Percentiles rank a stretch among this genome's conserved stretches.
These are phyloP conservation scores for Psilopsiagon aurifrons DNA, from an alignment of 2,113 vertebrate species.

Conservation along the genomic window DNA sequence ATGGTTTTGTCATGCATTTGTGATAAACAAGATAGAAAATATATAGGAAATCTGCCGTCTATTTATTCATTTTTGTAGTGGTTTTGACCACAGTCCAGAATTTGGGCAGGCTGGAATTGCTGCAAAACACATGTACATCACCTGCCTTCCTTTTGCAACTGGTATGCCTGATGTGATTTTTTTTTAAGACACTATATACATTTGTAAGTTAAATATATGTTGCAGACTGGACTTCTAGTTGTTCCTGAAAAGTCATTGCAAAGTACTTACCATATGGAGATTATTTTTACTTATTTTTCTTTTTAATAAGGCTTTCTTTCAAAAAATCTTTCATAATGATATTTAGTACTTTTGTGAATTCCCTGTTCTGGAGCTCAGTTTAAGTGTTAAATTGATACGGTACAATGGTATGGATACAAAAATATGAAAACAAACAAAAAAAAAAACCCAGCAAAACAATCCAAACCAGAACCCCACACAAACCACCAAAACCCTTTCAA, in stretches of 20 bases:
- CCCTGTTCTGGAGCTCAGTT: not conserved
- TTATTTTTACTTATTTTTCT: not conserved
- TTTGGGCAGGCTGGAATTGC: not conserved
- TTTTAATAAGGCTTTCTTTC: not conserved
- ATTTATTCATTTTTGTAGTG: not conserved
- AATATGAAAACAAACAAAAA: not conserved
- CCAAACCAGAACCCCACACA: not conserved
- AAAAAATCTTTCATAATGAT: not conserved
- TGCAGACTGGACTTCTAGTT: not conserved
- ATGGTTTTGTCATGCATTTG: not conserved
- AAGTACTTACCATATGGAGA: not conserved
- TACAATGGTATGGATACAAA: not conserved
- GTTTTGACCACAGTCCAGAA: not conserved
- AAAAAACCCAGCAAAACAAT: not conserved
- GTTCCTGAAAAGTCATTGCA: not conserved
- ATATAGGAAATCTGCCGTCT: not conserved
- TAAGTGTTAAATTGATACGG: not conserved
- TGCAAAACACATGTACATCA: not conserved
- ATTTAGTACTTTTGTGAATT: not conserved
- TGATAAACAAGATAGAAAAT: not conserved
- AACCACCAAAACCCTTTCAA: fast-evolving
- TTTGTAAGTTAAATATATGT: not conserved
- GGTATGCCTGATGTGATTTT: not conserved
- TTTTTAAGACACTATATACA: not conserved
- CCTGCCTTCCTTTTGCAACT: not conserved